phyloP scores from a whole-genome alignment of 2,113 vertebrate species.

The Apteryx owenii region DNA sequence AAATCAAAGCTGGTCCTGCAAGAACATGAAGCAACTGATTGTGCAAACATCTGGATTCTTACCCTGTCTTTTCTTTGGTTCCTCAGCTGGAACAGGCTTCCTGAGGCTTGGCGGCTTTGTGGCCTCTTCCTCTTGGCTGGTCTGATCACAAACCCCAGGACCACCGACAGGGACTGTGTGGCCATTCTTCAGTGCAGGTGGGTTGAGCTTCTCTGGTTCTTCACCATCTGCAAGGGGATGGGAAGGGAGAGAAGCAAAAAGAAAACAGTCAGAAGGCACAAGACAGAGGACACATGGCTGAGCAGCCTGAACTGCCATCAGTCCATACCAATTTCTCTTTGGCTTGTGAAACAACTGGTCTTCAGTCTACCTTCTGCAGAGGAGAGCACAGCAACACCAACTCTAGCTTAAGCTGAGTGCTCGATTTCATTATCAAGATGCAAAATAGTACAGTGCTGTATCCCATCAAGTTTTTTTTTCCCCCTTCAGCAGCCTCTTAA shows the following conservation, averaged over 20 bases:
- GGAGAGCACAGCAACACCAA: not conserved
- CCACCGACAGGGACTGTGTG: slow-evolving; percentile 84
- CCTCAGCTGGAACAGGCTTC: slow-evolving; percentile 82
- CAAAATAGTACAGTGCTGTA: not conserved
- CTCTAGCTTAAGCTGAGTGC: not conserved
- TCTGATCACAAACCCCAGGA: slow-evolving; percentile 34
- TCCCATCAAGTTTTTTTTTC: not conserved
- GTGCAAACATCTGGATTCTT: not conserved
- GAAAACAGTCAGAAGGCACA: not conserved
- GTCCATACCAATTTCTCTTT: not conserved
- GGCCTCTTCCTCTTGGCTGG: slow-evolving; percentile 76
- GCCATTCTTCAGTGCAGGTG: slow-evolving; percentile 88
- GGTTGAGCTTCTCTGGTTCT: slow-evolving; percentile 81
- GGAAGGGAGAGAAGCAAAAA: not conserved
- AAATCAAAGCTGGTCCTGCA: not conserved
- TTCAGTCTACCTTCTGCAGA: not conserved
- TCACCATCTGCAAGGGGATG: slow-evolving; percentile 72
- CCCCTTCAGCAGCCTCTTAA: not conserved
- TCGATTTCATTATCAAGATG: not conserved
- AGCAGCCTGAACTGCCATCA: not conserved
- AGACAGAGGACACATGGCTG: not conserved
- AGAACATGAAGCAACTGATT: not conserved
- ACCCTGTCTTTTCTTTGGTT: slow-evolving; percentile 79
- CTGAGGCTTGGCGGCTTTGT: slow-evolving; percentile 77
- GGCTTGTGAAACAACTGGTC: not conserved